Percentiles rank a stretch among this genome's conserved stretches.
These are phyloP conservation scores for Nemotelus nigrinus DNA, from an alignment of 2,888 invertebrate genomes.

Conservation along the genomic window DNA sequence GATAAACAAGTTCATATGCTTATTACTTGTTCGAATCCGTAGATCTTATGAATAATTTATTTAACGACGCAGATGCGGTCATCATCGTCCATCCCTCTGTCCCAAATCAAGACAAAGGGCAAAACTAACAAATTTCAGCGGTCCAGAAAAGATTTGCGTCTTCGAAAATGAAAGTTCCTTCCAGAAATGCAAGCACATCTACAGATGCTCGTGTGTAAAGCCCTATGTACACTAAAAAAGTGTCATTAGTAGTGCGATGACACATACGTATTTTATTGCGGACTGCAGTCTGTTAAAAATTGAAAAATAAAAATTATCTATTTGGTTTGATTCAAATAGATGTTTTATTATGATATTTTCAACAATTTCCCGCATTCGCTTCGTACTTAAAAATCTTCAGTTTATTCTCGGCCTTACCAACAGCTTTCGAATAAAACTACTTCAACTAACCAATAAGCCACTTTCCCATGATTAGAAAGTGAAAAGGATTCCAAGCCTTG, in stretches of 20 bases:
- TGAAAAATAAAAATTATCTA: no score
- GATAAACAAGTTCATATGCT: conserved; percentile 8
- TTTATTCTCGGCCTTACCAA: neutral
- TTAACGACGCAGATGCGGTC: conserved; percentile 30
- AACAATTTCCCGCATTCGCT: no score
- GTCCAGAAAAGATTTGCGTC: conserved; percentile 26
- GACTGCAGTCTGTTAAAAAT: no score
- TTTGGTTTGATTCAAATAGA: no score
- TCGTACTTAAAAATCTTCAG: neutral
- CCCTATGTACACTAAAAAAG: no score
- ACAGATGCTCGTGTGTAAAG: no score
- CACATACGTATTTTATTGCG: no score
- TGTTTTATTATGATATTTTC: no score
- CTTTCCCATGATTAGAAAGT: conserved; percentile 44
- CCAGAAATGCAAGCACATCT: neutral
- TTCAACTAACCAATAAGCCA: conserved; percentile 16
- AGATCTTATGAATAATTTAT: conserved; percentile 47
- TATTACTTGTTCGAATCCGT: conserved; percentile 25
- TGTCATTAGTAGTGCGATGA: no score
- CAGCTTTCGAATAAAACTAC: neutral
- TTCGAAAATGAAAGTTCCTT: neutral
- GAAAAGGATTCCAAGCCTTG: conserved; percentile 33
- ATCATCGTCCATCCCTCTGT: conserved; percentile 19
- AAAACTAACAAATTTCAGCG: conserved; percentile 22
- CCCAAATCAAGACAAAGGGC: conserved; percentile 39